phyloP scores from a whole-genome alignment of 2,888 invertebrate genomes.

The Epirrhoe tristata region DNA sequence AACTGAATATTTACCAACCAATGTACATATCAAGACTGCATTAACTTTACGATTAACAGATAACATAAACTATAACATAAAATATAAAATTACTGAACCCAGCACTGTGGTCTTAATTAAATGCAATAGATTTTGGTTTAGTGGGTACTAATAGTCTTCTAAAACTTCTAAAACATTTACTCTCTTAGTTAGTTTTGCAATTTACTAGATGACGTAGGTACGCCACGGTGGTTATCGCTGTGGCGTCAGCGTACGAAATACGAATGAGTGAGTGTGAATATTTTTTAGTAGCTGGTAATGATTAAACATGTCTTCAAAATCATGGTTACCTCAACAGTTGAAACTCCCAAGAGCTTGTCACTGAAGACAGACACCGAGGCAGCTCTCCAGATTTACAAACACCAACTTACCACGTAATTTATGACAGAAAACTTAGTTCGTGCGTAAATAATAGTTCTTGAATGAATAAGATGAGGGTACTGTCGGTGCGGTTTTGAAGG shows the following conservation, averaged over 20 bases:
- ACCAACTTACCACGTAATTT: constrained; percentile 65
- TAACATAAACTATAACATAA: too few relatives aligned
- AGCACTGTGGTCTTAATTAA: too few relatives aligned
- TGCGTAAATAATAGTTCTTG: constrained; percentile 59
- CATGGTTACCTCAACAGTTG: constrained; percentile 49
- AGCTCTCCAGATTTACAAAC: constrained; percentile 52
- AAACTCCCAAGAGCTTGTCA: constrained; percentile 54
- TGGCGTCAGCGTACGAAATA: too few relatives aligned
- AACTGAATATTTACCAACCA: constrained; percentile 13
- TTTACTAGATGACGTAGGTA: too few relatives aligned
- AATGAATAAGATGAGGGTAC: constrained; percentile 49
- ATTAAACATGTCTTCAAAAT: constrained; percentile 17
- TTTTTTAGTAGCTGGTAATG: background rate
- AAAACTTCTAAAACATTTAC: too few relatives aligned
- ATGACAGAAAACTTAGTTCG: constrained; percentile 63
- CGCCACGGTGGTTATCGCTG: too few relatives aligned
- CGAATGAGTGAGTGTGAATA: too few relatives aligned
- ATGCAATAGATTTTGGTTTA: too few relatives aligned
- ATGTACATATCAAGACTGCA: background rate
- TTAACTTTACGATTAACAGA: background rate
- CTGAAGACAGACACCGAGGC: constrained; percentile 51
- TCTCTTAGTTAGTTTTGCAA: too few relatives aligned
- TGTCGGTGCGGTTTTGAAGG: constrained; percentile 37
- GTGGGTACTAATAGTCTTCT: too few relatives aligned
- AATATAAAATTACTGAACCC: too few relatives aligned